A percentile compares a stretch with the other conserved stretches of the same genome.
Conservation (phyloP, 2,113 vertebrate species). For the Antechinus stuartii region DNA sequence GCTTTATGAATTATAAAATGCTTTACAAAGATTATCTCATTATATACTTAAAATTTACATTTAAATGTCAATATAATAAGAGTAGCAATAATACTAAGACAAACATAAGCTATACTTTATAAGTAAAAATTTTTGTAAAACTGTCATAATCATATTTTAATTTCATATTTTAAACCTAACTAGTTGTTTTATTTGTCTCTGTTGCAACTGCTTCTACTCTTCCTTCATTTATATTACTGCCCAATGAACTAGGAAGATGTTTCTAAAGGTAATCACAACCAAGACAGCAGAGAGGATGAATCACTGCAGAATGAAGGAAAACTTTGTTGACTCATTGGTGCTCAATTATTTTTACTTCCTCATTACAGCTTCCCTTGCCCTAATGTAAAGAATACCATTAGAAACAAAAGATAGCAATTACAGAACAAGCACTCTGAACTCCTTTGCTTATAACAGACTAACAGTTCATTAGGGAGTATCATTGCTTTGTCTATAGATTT, state of each 20-base stretch:
- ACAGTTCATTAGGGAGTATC: slow-evolving; percentile 22
- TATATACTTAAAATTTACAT: background rate
- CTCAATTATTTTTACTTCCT: slow-evolving; percentile 69
- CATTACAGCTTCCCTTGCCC: slow-evolving; percentile 61
- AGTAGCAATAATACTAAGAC: background rate
- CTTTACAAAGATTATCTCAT: background rate
- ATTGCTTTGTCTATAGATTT: background rate
- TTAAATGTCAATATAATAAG: background rate
- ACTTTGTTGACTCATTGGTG: slow-evolving; percentile 12
- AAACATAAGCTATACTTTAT: background rate
- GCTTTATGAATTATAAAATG: background rate
- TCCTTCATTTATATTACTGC: slow-evolving; percentile 47
- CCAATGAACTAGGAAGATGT: slow-evolving; percentile 11
- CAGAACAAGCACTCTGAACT: slow-evolving; percentile 61
- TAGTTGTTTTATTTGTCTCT: slow-evolving; percentile 28
- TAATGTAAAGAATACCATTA: slow-evolving; percentile 66
- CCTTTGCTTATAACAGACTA: background rate
- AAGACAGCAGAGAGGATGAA: slow-evolving; percentile 33
- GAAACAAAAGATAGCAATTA: slow-evolving; percentile 53
- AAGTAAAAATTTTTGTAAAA: slow-evolving; percentile 44
- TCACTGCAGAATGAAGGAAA: slow-evolving; percentile 48
- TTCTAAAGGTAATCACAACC: slow-evolving; percentile 30
- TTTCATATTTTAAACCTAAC: slow-evolving; percentile 27
- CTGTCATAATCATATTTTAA: background rate
- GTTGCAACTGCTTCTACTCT: slow-evolving; percentile 24